Evolutionary conservation across 2,888 invertebrate genomes (phyloP).

Genomic region (Salticus scenicus): DNA sequence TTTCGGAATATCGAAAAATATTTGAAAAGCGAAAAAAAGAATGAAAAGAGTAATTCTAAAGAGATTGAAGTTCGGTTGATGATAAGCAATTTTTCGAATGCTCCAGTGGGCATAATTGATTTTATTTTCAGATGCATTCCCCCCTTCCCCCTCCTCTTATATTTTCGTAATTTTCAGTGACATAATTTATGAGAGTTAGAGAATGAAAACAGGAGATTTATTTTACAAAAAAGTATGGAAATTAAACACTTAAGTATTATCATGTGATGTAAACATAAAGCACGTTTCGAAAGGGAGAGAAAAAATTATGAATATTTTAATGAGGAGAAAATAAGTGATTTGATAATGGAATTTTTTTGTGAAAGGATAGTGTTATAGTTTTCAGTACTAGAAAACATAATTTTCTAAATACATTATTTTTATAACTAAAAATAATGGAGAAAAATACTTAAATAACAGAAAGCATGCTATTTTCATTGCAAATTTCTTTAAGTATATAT

Average conservation of each 20-base stretch:
- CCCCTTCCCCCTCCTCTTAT: not conserved
- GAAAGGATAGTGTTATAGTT: too few species aligned
- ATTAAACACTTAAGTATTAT: not conserved
- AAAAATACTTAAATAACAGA: too few species aligned
- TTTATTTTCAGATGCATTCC: not conserved
- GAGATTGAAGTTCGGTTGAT: not conserved
- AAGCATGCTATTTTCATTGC: too few species aligned
- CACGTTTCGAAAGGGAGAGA: too few species aligned
- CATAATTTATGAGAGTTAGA: not conserved
- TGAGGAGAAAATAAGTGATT: too few species aligned
- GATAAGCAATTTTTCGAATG: slow-evolving; percentile 2
- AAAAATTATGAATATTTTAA: too few species aligned
- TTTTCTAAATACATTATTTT: too few species aligned
- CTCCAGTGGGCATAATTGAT: not conserved
- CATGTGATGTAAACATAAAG: too few species aligned
- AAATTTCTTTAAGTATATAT: too few species aligned
- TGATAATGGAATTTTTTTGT: too few species aligned
- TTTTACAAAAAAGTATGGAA: not conserved
- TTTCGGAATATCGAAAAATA: slow-evolving; percentile 14
- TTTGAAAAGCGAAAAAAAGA: not conserved
- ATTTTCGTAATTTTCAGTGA: not conserved
- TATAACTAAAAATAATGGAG: too few species aligned
- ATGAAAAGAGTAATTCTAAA: not conserved
- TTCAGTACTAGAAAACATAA: too few species aligned
- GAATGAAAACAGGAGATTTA: not conserved